These are phyloP conservation scores for Holothuria glaberrima DNA, from an alignment of 35 echinoderm and acorn worm species.

Conservation along the genomic window DNA sequence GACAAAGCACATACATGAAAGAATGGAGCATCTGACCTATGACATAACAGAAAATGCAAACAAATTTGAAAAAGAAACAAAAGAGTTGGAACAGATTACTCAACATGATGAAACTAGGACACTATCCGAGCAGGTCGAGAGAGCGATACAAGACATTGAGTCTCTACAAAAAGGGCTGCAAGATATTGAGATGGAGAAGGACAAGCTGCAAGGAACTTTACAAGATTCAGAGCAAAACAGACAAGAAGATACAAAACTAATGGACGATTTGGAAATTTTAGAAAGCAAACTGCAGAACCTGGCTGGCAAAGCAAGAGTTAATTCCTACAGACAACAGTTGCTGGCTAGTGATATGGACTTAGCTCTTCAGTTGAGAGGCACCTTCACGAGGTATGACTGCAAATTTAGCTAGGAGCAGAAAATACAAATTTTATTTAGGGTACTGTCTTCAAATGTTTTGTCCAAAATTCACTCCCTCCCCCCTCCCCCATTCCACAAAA, in stretches of 20 bases:
- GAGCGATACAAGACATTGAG: constrained; percentile 34
- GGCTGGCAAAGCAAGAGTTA: constrained; percentile 30
- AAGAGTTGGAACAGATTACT: neutral
- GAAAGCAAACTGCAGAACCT: constrained; percentile 25
- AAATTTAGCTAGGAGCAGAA: neutral
- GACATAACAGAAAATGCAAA: constrained; percentile 15
- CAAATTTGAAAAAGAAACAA: constrained; percentile 27
- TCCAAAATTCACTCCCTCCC: too few species aligned
- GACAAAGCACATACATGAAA: neutral
- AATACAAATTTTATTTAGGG: too few species aligned
- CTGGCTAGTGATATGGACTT: constrained; percentile 44
- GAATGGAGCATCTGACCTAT: constrained; percentile 28
- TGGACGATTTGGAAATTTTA: constrained; percentile 4
- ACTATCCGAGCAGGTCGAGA: constrained; percentile 24
- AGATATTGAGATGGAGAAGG: constrained; percentile 32
- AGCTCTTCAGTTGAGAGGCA: constrained; percentile 35
- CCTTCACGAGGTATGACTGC: constrained; percentile 18
- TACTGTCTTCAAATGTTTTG: too few species aligned
- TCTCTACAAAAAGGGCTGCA: constrained; percentile 17
- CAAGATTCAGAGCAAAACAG: neutral
- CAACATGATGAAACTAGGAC: neutral
- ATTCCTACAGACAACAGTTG: constrained; percentile 25
- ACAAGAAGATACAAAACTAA: neutral
- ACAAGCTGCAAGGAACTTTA: neutral
- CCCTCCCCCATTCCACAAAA: too few species aligned